Percentiles rank a stretch among this genome's conserved stretches.
phyloP scores from a whole-genome alignment of 2,113 vertebrate genomes.

The Girardinichthys multiradiatus region DNA sequence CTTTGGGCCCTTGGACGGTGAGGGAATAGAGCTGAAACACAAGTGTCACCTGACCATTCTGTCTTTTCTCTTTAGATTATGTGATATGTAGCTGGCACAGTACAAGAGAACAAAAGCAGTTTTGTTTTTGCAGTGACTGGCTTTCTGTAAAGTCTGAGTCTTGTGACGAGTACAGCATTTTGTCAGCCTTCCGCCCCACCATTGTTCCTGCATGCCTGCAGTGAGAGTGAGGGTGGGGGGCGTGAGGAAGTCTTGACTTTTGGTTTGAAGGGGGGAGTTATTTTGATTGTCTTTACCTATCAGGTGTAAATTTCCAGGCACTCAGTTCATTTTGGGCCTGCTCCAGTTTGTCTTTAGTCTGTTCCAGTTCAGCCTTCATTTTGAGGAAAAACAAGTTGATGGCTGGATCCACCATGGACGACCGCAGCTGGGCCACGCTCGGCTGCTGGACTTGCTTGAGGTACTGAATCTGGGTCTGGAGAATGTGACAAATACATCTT shows the following conservation, averaged over 20 bases:
- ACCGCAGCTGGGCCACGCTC: constrained; percentile 96
- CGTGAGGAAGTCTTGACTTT: constrained; percentile 98
- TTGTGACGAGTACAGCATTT: constrained; percentile 95
- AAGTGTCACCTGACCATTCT: constrained; percentile 98
- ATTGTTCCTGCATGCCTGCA: constrained; percentile 95
- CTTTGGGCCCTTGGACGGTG: constrained; percentile 96
- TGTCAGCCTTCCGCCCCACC: constrained; percentile 91
- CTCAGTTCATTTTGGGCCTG: constrained; percentile 99
- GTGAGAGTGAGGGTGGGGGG: constrained; percentile 96
- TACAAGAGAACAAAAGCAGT: constrained; percentile 84
- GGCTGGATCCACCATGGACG: constrained; percentile 98
- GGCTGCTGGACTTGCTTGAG: constrained; percentile 99
- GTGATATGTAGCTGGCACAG: constrained; percentile 93
- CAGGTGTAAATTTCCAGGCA: constrained; percentile 99
- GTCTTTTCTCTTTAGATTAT: constrained; percentile 95
- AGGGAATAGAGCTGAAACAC: constrained; percentile 97
- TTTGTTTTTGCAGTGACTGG: constrained; percentile 82
- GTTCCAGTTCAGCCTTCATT: constrained; percentile 99
- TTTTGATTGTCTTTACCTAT: constrained; percentile 99
- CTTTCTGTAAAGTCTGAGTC: constrained; percentile 94
- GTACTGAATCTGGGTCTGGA: constrained; percentile 99
- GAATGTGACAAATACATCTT: constrained; percentile 72
- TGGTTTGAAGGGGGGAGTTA: constrained; percentile 84
- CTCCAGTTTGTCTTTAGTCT: constrained; percentile 99
- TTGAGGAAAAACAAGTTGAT: constrained; percentile 99